Evolutionary conservation across 2,888 invertebrate species (phyloP).

Genomic region (Schrankia costaestrigalis): DNA sequence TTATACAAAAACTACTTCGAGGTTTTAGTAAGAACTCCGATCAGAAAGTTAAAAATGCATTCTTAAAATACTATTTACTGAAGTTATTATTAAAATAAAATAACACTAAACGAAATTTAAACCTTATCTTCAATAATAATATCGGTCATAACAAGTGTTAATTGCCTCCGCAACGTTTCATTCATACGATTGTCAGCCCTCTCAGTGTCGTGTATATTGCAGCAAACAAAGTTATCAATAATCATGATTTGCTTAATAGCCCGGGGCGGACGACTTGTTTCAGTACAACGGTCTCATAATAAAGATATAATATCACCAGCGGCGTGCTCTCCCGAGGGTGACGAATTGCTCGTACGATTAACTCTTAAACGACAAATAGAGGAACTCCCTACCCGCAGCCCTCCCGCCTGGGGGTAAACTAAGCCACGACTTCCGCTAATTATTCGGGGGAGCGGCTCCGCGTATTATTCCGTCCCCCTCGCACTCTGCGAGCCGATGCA

Average conservation of each 20-base stretch:
- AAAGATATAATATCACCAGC: slow-evolving; percentile 74
- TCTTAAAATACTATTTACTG: too few relatives aligned
- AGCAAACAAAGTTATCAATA: slow-evolving; percentile 73
- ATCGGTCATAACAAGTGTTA: slow-evolving; percentile 2
- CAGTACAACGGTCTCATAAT: slow-evolving; percentile 65
- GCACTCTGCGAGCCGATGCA: slow-evolving; percentile 70
- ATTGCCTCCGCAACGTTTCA: slow-evolving; percentile 13
- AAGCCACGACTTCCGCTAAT: slow-evolving; percentile 80
- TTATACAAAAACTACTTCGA: too few relatives aligned
- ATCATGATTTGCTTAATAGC: slow-evolving; percentile 73
- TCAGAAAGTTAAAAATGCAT: too few relatives aligned
- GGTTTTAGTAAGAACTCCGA: too few relatives aligned
- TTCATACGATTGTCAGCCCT: slow-evolving; percentile 20
- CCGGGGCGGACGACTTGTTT: slow-evolving; percentile 51
- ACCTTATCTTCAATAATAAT: too few relatives aligned
- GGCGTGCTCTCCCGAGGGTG: slow-evolving; percentile 73
- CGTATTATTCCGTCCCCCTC: slow-evolving; percentile 67
- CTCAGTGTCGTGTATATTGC: slow-evolving; percentile 19
- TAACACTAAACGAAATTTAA: too few relatives aligned
- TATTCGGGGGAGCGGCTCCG: slow-evolving; percentile 70
- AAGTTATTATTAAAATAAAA: too few relatives aligned
- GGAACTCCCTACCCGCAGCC: slow-evolving; percentile 71
- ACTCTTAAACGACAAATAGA: slow-evolving; percentile 81
- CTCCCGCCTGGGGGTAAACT: slow-evolving; percentile 70
- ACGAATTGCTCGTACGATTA: slow-evolving; percentile 79